A percentile compares a stretch with the other conserved stretches of the same genome.
These are phyloP conservation scores for Fulmarus glacialis DNA, from an alignment of 2,113 vertebrate species.

Conservation along the genomic window DNA sequence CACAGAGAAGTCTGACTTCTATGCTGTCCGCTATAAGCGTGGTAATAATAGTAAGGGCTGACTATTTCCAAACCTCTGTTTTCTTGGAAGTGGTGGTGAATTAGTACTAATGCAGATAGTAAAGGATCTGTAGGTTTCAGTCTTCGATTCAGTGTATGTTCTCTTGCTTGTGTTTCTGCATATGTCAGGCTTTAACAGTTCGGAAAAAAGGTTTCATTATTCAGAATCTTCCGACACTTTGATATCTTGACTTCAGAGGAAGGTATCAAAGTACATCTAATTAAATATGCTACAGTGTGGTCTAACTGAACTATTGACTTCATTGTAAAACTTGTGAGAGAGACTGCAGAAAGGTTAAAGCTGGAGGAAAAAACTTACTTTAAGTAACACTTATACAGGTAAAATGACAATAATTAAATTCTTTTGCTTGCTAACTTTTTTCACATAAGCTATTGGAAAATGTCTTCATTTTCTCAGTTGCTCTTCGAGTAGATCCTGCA, in stretches of 20 bases:
- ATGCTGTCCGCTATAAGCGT: background rate
- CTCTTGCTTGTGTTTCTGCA: background rate
- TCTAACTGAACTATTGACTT: background rate
- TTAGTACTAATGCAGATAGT: background rate
- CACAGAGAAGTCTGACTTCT: background rate
- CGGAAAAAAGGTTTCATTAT: background rate
- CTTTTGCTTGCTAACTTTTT: background rate
- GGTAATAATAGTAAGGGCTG: background rate
- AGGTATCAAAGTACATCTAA: background rate
- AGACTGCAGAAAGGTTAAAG: background rate
- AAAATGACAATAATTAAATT: background rate
- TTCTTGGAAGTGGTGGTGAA: background rate
- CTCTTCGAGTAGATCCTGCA: background rate
- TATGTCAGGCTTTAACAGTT: background rate
- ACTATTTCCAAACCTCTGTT: background rate
- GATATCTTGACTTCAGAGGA: background rate
- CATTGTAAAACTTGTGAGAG: background rate
- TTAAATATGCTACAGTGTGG: background rate
- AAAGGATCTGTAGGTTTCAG: background rate
- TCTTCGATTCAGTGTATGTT: background rate
- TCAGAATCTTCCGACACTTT: background rate
- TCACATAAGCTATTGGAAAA: background rate
- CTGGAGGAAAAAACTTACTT: background rate
- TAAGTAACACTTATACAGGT: background rate
- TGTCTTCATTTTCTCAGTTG: background rate